Conservation (phyloP, 2,797 vertebrate genomes). For the Phyllotis vaccarum region DNA sequence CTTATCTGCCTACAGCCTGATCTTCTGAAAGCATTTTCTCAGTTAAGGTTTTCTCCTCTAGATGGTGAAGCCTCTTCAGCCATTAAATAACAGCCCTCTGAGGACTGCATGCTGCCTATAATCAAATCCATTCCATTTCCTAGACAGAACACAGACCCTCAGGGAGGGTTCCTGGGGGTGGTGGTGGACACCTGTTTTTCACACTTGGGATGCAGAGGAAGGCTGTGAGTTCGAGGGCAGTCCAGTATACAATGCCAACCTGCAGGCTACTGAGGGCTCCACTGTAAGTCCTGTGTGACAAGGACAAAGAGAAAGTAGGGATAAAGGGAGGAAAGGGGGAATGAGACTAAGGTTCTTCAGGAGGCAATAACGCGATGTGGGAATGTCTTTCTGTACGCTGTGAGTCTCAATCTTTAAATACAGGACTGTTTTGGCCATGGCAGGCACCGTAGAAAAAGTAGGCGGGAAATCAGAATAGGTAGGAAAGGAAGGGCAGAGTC, state of each 20-base stretch:
- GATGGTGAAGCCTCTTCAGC: background rate
- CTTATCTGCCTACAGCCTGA: background rate
- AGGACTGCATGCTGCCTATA: background rate
- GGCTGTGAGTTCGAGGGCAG: background rate
- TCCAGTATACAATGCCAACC: too few relatives aligned
- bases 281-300: background rate
- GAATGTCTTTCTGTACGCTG: too few relatives aligned
- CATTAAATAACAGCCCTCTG: background rate
- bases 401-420: too few relatives aligned
- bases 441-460: too few relatives aligned
- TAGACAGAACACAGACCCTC: background rate
- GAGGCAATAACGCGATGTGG: constrained; percentile 54
- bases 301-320: background rate
- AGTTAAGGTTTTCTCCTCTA: background rate
- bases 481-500: too few relatives aligned
- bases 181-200: too few relatives aligned
- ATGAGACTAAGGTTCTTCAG: background rate
- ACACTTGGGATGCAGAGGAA: background rate
- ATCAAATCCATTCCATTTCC: background rate
- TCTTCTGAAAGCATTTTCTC: background rate
- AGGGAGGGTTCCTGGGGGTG: background rate
- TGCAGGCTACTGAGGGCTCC: background rate
- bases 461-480: too few relatives aligned
- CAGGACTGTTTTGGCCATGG: too few relatives aligned
- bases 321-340: background rate